Evolutionary conservation across 2,797 vertebrate genomes (phyloP), one percentile per base, ranked within the genome.

Genomic region (Arctocebus calabarensis): DNA sequence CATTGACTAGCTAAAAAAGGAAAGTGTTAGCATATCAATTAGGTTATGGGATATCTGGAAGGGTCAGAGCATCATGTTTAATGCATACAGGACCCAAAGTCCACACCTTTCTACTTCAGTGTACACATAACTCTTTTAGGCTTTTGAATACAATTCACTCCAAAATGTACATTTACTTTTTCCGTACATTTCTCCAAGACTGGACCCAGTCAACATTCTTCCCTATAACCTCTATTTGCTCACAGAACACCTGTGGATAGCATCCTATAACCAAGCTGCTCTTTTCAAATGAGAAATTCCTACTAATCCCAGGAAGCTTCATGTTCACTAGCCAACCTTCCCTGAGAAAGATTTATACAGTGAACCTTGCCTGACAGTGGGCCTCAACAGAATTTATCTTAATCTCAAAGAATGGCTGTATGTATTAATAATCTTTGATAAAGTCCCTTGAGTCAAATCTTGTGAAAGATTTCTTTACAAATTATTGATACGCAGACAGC

Each of bases 391-490:
- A 91, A 86, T 29, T 64, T 45, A 61, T 40, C 48, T 0, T 52
- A 37, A 27, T 66, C 48, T 91, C 84, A 94, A 85, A 84, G 34
- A 70, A 57, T 48, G 19, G 19, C 48, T 77, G 2, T 7, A 1
- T 32, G 17, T 45, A 59, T 84, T 82, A 59, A 7, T 84, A 68
- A 90, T 19, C 34, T 84, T 89, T 45, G 55, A 85, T 85, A 70
- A 90, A 78, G 17, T 55, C 8, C 40, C 93, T 86, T 82, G 43
- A 52, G 27, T 87, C 55, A 91, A 71, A 93, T 89, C 22, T 75
- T 45, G 0, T 77, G 19, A 4, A 62, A 55, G n/a, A 84, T 66
- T 81, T 23, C 61, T 70, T 92, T 77, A 40, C 2, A 77, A 57
- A 57, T 62, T 62, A 40, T 48, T 40, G 55, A 79, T 82, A 78